Base-by-base conservation (phyloP, 2,888 invertebrate species). In the Athalia rosae region DNA sequence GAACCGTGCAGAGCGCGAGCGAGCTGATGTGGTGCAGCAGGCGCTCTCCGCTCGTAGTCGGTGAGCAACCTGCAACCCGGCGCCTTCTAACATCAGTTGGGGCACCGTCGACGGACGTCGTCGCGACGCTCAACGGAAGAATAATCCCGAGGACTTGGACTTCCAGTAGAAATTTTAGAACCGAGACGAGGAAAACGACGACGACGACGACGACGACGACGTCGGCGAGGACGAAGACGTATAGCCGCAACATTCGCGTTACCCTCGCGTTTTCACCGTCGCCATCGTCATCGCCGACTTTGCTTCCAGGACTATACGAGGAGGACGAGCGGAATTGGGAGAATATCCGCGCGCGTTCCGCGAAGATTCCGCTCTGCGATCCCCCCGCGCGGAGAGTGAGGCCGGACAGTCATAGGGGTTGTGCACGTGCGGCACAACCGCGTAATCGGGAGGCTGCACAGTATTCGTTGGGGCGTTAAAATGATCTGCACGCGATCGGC, bases 141-240 rank as follows among this genome's bases (percentile, higher is more conserved):
- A 69, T 59, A 11, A 61, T 28, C 58, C 48, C 15, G 73, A 45
- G 9, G 59, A 56, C 58, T n/a, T n/a, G 41, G n/a, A 59, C 28
- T 61, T 9, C 6, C 79, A 69, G 78, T 79, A 84, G 83, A 83
- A 85, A 85, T 84, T 83, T 81, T 78, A 81, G 80, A 83, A 84
- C 80, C 76, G 78, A 81, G 50, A 74, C 61, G 74, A 80, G 78
- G 82, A 63, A 8, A 62, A 45, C 3, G 63, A 45, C 41, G 63
- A 63, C 28, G 43, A 63, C 28, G 63, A 43, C 9, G 63, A 62
- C 62, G 62, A 62, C n/a, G 62, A 62, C 63, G 63, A 45, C 47
- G 15, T 11, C 45, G 47, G n/a, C 9, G 47, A 48, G 66, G 47
- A 13, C 5, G 66, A 50, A 11, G 47, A 63, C 11, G 62, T 9